phyloP scores from a whole-genome alignment of 2,888 invertebrate species.

The Tillus elongatus region DNA sequence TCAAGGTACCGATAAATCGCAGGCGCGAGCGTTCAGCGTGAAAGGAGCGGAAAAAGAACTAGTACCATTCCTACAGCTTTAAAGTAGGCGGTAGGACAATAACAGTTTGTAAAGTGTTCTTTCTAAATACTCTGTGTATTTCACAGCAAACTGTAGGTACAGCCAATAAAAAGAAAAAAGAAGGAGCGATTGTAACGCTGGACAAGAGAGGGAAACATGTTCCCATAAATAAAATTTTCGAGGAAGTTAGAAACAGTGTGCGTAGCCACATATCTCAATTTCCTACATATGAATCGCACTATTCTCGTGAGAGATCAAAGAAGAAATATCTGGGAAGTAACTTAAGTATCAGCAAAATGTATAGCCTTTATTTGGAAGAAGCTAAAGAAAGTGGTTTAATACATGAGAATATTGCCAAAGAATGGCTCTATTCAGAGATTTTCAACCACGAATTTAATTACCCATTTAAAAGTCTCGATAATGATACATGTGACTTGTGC shows the following conservation, averaged over 20 bases:
- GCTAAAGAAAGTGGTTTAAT: background rate
- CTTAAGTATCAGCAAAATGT: slow-evolving; percentile 1
- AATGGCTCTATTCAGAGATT: background rate
- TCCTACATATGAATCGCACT: background rate
- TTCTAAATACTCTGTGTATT: background rate
- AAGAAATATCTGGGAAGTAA: background rate
- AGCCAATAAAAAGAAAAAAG: background rate
- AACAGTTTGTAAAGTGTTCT: background rate
- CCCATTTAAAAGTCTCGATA: background rate
- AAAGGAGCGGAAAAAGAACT: background rate
- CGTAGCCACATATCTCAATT: background rate
- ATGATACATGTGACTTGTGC: slow-evolving; percentile 1
- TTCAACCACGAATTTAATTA: slow-evolving; percentile 2
- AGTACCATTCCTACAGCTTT: background rate
- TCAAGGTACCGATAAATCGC: background rate
- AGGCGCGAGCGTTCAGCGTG: background rate
- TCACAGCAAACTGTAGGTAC: slow-evolving; percentile 2
- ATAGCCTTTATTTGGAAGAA: background rate
- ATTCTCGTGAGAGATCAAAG: slow-evolving; percentile 1
- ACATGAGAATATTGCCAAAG: background rate
- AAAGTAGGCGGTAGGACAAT: slow-evolving; percentile 1
- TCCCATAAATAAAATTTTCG: background rate
- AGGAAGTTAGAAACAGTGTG: background rate
- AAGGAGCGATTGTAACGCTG: background rate
- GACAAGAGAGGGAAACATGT: slow-evolving; percentile 4